Conservation (phyloP, 1,140 invertebrate genomes). For the Sarcophaga peregrina region DNA sequence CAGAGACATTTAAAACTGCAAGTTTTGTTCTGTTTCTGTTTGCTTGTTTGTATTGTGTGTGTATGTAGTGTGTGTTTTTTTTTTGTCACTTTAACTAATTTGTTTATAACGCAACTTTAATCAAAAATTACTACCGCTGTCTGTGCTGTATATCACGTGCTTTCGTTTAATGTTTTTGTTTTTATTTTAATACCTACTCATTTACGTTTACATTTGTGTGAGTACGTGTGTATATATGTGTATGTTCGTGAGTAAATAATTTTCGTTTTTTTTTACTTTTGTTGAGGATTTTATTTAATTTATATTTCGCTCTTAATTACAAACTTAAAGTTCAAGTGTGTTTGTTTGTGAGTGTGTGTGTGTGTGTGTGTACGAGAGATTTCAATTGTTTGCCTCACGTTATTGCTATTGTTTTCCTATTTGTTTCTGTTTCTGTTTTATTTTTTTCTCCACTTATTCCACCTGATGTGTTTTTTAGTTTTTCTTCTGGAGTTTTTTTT, state of each 20-base stretch:
- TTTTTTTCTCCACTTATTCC: no score
- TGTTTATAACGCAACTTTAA: constrained; percentile 22
- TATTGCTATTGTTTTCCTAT: no score
- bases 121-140: not conserved
- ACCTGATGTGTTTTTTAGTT: no score
- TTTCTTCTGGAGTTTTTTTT: not conserved
- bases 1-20: constrained; percentile 5
- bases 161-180: not conserved
- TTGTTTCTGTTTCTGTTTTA: no score
- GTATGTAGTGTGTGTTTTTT: not conserved
- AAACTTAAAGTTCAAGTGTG: not conserved
- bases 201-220: no score
- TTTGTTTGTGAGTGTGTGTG: not conserved
- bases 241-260: not conserved
- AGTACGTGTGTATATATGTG: not conserved
- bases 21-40: not conserved
- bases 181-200: no score
- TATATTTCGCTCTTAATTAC: not conserved
- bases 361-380: not conserved
- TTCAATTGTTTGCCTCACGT: no score
- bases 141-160: constrained; percentile 1
- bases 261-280: not conserved
- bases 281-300: not conserved
- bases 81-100: constrained; percentile 22
- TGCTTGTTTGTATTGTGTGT: not conserved